Evolutionary conservation across 2,797 vertebrate genomes (phyloP), one percentile per base, ranked within the genome.

Genomic region (Apogon hyalosoma): DNA sequence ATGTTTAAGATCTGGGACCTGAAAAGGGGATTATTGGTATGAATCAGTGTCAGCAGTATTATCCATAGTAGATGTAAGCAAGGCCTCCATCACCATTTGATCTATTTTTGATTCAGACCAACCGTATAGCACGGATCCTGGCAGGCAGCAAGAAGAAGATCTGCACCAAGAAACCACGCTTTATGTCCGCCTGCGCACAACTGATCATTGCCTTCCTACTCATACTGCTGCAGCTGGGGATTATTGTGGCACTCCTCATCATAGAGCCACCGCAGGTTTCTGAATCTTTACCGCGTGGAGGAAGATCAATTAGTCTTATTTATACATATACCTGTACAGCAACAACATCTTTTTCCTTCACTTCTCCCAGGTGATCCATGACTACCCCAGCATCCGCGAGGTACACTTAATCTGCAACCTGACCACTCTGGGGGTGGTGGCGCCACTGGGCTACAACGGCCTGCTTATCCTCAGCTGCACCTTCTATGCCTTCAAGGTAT

Each of bases 121-220:
- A 93, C 80, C 97, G 98, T 56, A 99, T 99, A n/a, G 98, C 98
- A 0, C 94, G 98, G 64, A 99, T 99, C 89, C 90, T 99, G 75
- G 98, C 98, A 14, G 98, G 98, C 73, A 99, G 98, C 92, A 99
- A 99, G 88, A 99, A 99, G 92, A 99, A 99, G 90, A 99, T 99
- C 82, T 99, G 98, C 83, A 99, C 98, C 77, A 98, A 98, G 93
- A 99, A 99, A 77, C 98, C 98, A 0, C 94, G 97, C 76, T 99
- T 99, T 86, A 99, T 99, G 98, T 99, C 97, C 80, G 97, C 98
- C 91, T 99, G 98, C 1, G 98, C 98, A 63, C 98, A 99, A 86
- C 88, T 99, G 70, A 93, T 99, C 85, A 99, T 99, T 24, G 96
- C 97, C 42, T 98, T 97, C 81, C 89, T 98, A 66, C 93, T 99